Percentiles rank a stretch among this genome's conserved stretches.
Evolutionary conservation across 2,888 invertebrate genomes (phyloP).

Genomic region (Caenorhabditis sp.): DNA sequence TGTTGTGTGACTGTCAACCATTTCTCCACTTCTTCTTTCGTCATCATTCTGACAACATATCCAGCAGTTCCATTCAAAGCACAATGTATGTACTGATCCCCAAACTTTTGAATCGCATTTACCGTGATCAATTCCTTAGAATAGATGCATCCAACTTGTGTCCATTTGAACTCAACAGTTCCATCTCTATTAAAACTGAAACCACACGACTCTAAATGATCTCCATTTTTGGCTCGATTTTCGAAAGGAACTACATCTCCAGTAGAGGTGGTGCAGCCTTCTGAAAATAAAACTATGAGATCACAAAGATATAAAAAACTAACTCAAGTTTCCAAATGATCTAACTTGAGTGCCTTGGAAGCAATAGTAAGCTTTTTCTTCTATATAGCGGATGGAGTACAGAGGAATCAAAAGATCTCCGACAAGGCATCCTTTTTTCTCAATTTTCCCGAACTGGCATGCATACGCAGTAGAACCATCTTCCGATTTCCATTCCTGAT

Average conservation of each 20-base stretch:
- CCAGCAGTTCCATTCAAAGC: constrained; percentile 41
- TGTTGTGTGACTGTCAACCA: constrained; percentile 51
- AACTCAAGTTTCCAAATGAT: constrained; percentile 60
- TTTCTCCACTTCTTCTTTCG: constrained; percentile 52
- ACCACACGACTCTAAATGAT: constrained; percentile 50
- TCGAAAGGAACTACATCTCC: constrained; percentile 61
- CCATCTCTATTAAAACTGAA: constrained; percentile 57
- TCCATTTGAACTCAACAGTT: constrained; percentile 48
- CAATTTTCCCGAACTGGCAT: constrained; percentile 63
- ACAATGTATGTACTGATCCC: constrained; percentile 61
- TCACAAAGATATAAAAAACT: neutral
- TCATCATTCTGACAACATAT: constrained; percentile 58
- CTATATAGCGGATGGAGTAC: constrained; percentile 47
- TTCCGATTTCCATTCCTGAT: constrained; percentile 58
- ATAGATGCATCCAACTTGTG: constrained; percentile 64
- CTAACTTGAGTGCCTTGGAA: constrained; percentile 41
- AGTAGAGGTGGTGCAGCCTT: constrained; percentile 45
- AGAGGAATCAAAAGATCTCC: constrained; percentile 52
- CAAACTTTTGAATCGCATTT: constrained; percentile 66
- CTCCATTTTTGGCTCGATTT: constrained; percentile 38
- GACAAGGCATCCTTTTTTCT: constrained; percentile 62
- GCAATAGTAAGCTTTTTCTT: constrained; percentile 54
- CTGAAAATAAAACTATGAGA: constrained; percentile 36
- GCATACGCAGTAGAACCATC: constrained; percentile 58
- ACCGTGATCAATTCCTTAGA: constrained; percentile 57